A percentile compares a stretch with the other conserved stretches of the same genome.
These are phyloP conservation scores for Enteromius anoplus DNA, from an alignment of 2,797 vertebrate species.

Conservation along the genomic window DNA sequence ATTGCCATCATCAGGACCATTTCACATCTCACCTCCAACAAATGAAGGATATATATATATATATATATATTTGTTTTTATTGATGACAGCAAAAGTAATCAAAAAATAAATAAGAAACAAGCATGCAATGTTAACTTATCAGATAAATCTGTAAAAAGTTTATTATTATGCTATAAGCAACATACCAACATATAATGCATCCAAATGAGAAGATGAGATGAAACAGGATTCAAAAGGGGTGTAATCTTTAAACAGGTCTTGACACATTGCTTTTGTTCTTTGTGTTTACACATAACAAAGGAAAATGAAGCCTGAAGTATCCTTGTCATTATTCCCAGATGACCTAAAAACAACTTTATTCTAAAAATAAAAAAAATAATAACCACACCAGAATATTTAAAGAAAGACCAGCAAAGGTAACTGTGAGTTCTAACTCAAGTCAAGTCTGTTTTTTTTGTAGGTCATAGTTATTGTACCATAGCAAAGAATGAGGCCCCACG, in stretches of 20 bases:
- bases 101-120: background rate
- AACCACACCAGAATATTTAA: constrained; percentile 1
- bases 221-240: background rate
- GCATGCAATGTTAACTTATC: background rate
- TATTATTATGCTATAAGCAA: background rate
- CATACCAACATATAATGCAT: background rate
- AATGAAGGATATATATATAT: background rate
- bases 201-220: background rate
- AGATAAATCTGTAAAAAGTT: background rate
- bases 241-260: constrained; percentile 19
- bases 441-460: constrained; percentile 32
- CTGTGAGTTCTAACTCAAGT: constrained; percentile 11
- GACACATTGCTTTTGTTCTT: constrained; percentile 15
- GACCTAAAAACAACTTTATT: constrained; percentile 5
- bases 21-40: background rate
- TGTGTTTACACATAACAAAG: constrained; percentile 3
- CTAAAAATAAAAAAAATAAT: constrained; percentile 15
- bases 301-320: background rate
- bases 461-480: constrained; percentile 40
- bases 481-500: constrained; percentile 17
- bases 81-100: background rate
- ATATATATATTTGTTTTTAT: too few species aligned
- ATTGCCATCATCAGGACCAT: background rate
- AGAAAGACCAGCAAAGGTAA: background rate
- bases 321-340: background rate